Evolutionary conservation across 1,140 invertebrate genomes (phyloP), one percentile per base, ranked within the genome.

Genomic region (Ditylenchus dipsaci): DNA sequence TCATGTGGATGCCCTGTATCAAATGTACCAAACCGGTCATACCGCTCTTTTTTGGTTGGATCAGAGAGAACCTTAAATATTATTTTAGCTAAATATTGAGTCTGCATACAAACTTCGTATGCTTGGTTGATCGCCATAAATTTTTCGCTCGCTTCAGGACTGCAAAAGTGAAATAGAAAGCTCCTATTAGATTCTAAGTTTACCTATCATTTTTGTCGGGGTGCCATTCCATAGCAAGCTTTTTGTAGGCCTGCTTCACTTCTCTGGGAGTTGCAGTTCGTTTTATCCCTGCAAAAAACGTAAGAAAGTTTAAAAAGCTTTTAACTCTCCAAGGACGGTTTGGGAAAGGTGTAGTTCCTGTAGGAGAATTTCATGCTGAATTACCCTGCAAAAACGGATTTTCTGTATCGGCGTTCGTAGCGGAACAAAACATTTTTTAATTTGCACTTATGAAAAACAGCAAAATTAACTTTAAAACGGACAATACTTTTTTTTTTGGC

Each of bases 171-270:
- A 38, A 3, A 38, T 38, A 38, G 3, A 38, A 38, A 38, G 11
- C 3, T 38, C 3, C 33, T 5, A 38, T 38, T 11, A 38, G 11
- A 11, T 3, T 38, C 3, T 11, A 38, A 38, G 33, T 38, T 5
- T 38, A 38, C 33, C 33, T 38, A 11, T 38, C 33, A 63, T 79
- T 80, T 53, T 80, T 83, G 69, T 82, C 80, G 0, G 80, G 80
- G 70, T 82, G 80, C 76, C 76, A 83, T 78, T 83, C 73, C 45
- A 53, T 78, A 13, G 73, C 80, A 15, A 79, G 65, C 23, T 57
- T 53, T 53, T 82, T 83, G 61, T 83, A 82, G 0, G 80, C 81
- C 38, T 67, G 66, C 59, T 83, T 83, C 1, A 82, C 82, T 33
- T 82, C 80, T 23, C 70, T 66, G 11, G 59, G 45, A 15, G 65